A percentile compares a stretch with the other conserved stretches of the same genome.
These are phyloP conservation scores for Seriola aureovittata DNA, from an alignment of 2,113 vertebrate species.

Conservation along the genomic window DNA sequence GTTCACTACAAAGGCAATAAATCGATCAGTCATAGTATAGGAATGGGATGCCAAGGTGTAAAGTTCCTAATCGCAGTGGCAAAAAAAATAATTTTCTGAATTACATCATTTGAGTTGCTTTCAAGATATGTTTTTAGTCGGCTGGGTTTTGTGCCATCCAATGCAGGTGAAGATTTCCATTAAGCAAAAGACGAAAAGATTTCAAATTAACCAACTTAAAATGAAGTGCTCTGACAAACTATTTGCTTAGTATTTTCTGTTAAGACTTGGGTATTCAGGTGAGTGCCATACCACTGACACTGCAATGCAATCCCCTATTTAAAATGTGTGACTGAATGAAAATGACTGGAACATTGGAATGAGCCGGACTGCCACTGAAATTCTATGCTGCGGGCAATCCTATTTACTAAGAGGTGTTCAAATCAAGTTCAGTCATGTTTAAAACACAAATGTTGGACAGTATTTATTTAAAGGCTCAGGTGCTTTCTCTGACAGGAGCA, in stretches of 20 bases:
- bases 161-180: not conserved
- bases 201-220: not conserved
- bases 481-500: not conserved
- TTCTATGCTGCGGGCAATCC: constrained; percentile 4
- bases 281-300: not conserved
- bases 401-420: constrained; percentile 2
- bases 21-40: not conserved
- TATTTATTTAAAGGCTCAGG: constrained; percentile 5
- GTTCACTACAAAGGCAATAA: constrained; percentile 15
- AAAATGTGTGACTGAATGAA: constrained; percentile 19
- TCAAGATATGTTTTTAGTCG: not conserved
- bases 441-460: constrained; percentile 2
- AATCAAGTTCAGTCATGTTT: constrained; percentile 13
- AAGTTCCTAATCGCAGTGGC: not conserved
- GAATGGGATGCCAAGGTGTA: not conserved
- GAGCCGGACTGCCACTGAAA: constrained; percentile 20
- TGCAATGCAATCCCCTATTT: not conserved
- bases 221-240: constrained; percentile 11
- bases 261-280: not conserved
- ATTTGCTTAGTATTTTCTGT: not conserved
- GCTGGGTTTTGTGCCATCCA: not conserved
- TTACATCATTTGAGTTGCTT: not conserved
- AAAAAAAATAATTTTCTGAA: not conserved
- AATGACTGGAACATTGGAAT: constrained; percentile 35
- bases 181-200: constrained; percentile 8